These are phyloP conservation scores for Palythoa heliodiscus DNA, from an alignment of 92 coral and sea anemone genomes.

Conservation along the genomic window DNA sequence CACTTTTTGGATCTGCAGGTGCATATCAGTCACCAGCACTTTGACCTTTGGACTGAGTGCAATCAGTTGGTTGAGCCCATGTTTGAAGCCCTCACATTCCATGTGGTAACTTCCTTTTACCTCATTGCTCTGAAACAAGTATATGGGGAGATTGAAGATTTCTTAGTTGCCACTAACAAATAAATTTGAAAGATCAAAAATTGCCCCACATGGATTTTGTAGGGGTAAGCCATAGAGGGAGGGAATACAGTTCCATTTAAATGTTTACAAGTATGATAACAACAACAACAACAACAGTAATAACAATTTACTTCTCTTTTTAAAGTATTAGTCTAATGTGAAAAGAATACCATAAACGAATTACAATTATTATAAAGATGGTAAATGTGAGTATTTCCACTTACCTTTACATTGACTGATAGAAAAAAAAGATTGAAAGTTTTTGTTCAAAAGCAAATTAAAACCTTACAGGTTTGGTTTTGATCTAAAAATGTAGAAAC, in stretches of 20 bases:
- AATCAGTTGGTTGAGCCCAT: slow-evolving; percentile 27
- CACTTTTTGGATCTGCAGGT: slow-evolving; percentile 38
- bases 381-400: neutral
- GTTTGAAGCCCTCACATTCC: slow-evolving; percentile 54
- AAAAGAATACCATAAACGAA: neutral
- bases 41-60: slow-evolving; percentile 40
- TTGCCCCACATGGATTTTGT: neutral
- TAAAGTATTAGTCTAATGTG: neutral
- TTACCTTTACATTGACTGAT: neutral
- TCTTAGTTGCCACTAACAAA: neutral
- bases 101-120: slow-evolving; percentile 48
- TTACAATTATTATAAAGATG: neutral
- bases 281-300: too few species aligned
- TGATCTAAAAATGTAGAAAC: neutral
- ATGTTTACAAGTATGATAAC: neutral
- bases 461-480: neutral
- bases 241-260: neutral
- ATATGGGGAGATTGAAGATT: neutral
- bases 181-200: neutral
- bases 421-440: neutral
- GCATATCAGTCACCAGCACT: slow-evolving; percentile 49
- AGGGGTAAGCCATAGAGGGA: neutral
- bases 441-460: neutral
- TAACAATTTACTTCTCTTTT: neutral
- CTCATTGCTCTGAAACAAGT: slow-evolving; percentile 42